Conservation (phyloP, 2,797 vertebrate genomes). For the Halcyon chelicuti region DNA sequence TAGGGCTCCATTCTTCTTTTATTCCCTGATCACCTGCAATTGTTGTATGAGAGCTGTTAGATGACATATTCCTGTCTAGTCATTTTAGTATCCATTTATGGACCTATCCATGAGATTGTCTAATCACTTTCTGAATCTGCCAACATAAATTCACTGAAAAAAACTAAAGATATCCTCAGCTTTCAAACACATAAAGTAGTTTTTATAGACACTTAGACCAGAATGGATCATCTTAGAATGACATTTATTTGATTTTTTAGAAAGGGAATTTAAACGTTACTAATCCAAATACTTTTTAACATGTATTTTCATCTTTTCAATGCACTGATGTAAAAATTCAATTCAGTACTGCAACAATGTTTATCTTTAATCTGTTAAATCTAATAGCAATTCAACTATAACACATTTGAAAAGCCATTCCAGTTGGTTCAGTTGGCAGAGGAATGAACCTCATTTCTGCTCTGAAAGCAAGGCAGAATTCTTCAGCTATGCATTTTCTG, state of each 20-base stretch:
- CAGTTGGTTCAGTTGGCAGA: background rate
- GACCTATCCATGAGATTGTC: background rate
- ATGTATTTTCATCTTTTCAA: background rate
- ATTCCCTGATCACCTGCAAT: background rate
- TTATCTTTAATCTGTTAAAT: background rate
- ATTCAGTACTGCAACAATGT: background rate
- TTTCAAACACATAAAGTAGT: background rate
- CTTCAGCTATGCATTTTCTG: background rate
- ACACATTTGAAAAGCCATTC: background rate
- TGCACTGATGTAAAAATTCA: background rate
- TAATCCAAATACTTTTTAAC: background rate
- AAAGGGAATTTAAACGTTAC: background rate
- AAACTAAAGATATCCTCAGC: background rate
- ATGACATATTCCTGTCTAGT: background rate
- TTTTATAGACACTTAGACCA: background rate
- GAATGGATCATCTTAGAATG: background rate
- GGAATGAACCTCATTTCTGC: background rate
- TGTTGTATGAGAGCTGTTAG: background rate
- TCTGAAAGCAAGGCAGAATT: background rate
- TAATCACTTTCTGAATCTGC: background rate
- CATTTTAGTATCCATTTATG: background rate
- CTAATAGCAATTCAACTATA: background rate
- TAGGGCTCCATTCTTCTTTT: background rate
- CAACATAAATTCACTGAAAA: background rate
- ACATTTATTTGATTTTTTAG: background rate